phyloP scores from a whole-genome alignment of 2,113 vertebrate genomes.

The Irena cyanogastra region DNA sequence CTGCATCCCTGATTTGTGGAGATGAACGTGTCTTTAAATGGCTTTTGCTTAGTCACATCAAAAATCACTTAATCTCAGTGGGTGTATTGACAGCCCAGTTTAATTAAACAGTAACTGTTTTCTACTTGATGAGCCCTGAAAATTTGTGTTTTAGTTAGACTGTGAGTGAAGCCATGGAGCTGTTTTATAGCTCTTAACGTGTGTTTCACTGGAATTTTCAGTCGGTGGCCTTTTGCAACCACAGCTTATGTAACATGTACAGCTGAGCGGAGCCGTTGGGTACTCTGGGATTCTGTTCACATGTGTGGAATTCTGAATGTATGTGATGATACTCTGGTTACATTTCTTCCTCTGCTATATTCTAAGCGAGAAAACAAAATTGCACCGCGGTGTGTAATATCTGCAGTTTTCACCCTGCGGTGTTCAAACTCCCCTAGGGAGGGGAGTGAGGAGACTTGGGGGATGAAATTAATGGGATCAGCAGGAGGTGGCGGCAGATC shows the following conservation, averaged over 20 bases:
- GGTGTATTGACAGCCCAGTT: not conserved
- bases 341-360: not conserved
- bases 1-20: not conserved
- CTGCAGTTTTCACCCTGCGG: accelerated
- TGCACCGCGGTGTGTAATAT: accelerated
- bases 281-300: not conserved
- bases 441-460: not conserved
- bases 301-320: not conserved
- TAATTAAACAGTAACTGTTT: not conserved
- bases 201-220: not conserved
- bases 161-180: not conserved
- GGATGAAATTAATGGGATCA: not conserved
- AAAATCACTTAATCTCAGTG: not conserved
- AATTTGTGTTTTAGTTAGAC: not conserved
- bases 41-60: not conserved
- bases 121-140: not conserved
- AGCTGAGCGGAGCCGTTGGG: accelerated
- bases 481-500: not conserved
- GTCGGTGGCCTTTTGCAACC: not conserved
- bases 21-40: not conserved
- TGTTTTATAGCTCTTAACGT: not conserved
- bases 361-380: not conserved
- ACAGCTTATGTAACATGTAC: not conserved
- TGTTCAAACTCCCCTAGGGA: not conserved
- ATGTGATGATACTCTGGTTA: accelerated